Percentiles rank a stretch among this genome's conserved stretches.
These are phyloP conservation scores for Noctua fimbriata DNA, from an alignment of 2,888 invertebrate genomes.

Conservation along the genomic window DNA sequence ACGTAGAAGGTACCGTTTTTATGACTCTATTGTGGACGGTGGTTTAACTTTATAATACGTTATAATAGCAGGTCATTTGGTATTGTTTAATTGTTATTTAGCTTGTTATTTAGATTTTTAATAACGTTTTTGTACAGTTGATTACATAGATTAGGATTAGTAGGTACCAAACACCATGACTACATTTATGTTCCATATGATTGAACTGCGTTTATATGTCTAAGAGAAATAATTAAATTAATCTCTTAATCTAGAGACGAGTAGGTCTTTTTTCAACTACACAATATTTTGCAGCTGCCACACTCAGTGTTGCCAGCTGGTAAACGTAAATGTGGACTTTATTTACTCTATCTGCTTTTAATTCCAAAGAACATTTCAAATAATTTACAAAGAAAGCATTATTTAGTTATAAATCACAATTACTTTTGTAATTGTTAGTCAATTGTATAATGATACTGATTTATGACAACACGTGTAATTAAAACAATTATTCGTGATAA, in stretches of 20 bases:
- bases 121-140: conserved; percentile 17
- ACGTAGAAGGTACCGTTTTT: conserved; percentile 70
- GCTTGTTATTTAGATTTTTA: conserved; percentile 55
- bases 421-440: background rate
- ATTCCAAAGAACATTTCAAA: conserved; percentile 19
- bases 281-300: conserved; percentile 29
- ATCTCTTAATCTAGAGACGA: background rate
- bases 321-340: conserved; percentile 39
- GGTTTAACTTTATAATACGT: conserved; percentile 66
- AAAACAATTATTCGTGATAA: conserved; percentile 29
- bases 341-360: conserved; percentile 35
- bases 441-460: background rate
- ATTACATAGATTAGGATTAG: background rate
- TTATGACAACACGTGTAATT: background rate
- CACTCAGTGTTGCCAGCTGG: conserved; percentile 32
- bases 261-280: conserved; percentile 11
- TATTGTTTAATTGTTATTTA: conserved; percentile 62
- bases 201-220: background rate
- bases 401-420: background rate
- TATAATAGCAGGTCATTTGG: conserved; percentile 65
- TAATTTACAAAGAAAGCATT: conserved; percentile 6
- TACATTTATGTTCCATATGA: background rate
- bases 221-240: background rate
- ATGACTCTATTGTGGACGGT: conserved; percentile 67
- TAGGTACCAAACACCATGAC: background rate